These are phyloP conservation scores for Mythimna pallens DNA, from an alignment of 2,888 invertebrate species.

Conservation along the genomic window DNA sequence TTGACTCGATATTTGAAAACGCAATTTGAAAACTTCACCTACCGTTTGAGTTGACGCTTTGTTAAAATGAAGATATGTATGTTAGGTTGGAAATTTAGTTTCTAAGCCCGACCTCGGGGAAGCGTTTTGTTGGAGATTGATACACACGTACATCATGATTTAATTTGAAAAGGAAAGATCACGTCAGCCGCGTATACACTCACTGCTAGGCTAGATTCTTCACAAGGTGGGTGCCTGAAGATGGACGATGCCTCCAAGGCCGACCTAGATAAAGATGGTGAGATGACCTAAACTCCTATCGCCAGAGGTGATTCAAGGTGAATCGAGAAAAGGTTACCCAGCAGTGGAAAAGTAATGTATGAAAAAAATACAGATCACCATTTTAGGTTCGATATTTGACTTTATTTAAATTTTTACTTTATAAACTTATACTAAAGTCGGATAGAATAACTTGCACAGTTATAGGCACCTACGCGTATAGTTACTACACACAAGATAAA, in stretches of 20 bases:
- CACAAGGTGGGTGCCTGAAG: too few relatives aligned
- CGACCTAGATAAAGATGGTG: too few relatives aligned
- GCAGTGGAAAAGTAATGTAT: too few relatives aligned
- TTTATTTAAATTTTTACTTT: too few relatives aligned
- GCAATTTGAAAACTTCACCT: constrained; percentile 57
- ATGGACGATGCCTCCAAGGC: too few relatives aligned
- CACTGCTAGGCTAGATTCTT: too few relatives aligned
- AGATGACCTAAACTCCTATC: too few relatives aligned
- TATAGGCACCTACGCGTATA: not conserved
- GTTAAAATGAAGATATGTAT: constrained; percentile 53
- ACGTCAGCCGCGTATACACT: not conserved
- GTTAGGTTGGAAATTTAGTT: constrained; percentile 34
- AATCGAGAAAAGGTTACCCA: too few relatives aligned
- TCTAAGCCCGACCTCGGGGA: constrained; percentile 12
- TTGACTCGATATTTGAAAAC: constrained; percentile 56
- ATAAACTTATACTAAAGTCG: not conserved
- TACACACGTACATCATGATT: not conserved
- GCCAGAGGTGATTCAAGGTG: too few relatives aligned
- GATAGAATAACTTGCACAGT: not conserved
- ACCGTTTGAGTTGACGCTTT: constrained; percentile 56
- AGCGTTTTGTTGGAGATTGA: constrained; percentile 12
- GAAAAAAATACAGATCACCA: too few relatives aligned
- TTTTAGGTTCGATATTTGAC: too few relatives aligned
- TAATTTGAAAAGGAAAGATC: not conserved
- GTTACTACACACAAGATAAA: not conserved